A percentile compares a stretch with the other conserved stretches of the same genome.
Conservation (phyloP, 2,888 invertebrate genomes). For the Masnerella sp. region DNA sequence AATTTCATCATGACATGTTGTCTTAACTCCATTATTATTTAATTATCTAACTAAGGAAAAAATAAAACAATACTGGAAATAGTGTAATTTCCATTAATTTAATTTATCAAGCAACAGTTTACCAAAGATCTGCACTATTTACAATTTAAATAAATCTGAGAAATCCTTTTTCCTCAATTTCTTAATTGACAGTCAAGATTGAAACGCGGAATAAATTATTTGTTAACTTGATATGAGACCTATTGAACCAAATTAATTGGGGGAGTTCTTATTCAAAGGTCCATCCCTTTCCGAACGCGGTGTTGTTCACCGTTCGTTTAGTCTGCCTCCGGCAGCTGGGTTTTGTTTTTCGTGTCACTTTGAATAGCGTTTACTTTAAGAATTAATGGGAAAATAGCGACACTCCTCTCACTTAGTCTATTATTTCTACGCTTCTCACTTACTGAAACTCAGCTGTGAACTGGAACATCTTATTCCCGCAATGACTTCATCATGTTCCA, state of each 20-base stretch:
- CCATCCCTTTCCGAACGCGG: slow-evolving; percentile 27
- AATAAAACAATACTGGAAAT: too few species aligned
- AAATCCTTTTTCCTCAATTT: too few species aligned
- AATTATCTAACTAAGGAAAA: slow-evolving; percentile 1
- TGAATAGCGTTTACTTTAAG: slow-evolving; percentile 51
- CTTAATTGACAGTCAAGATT: too few species aligned
- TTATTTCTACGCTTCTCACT: slow-evolving; percentile 56
- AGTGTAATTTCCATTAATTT: too few species aligned
- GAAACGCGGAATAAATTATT: slow-evolving; percentile 40
- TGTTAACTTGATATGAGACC: slow-evolving; percentile 40
- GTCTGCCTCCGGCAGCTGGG: slow-evolving; percentile 37
- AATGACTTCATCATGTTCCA: slow-evolving; percentile 50
- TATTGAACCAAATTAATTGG: slow-evolving; percentile 47
- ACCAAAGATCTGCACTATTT: too few species aligned
- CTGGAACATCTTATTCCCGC: slow-evolving; percentile 40
- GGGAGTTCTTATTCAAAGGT: slow-evolving; percentile 40
- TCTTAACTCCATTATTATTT: slow-evolving; percentile 28
- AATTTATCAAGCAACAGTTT: too few species aligned
- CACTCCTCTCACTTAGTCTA: slow-evolving; percentile 52
- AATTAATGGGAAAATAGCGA: slow-evolving; percentile 60
- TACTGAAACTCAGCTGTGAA: slow-evolving; percentile 43
- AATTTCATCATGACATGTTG: slow-evolving; percentile 15
- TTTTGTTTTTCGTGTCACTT: slow-evolving; percentile 51
- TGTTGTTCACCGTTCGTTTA: slow-evolving; percentile 40
- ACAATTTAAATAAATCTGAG: too few species aligned